Base-by-base conservation (phyloP, 2,888 invertebrate genomes). In the Clusia tigrina region DNA sequence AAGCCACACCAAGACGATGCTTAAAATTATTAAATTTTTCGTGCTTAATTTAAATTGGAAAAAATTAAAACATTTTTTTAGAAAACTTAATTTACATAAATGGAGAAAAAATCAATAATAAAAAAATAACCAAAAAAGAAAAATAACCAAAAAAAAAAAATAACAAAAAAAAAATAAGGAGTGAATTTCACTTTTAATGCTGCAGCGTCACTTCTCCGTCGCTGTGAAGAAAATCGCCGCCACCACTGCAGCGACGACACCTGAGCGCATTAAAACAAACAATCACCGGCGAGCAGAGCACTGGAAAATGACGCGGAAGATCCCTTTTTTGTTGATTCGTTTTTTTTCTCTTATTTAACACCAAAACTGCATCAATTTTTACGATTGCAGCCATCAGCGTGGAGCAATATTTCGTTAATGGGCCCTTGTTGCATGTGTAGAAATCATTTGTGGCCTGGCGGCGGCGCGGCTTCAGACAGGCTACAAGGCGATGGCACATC, bases 1-100 rank as follows among this genome's bases (percentile, higher is more conserved):
- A n/a, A n/a, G n/a, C n/a, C n/a, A n/a, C n/a, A n/a, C n/a, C n/a
- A n/a, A n/a, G n/a, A n/a, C n/a, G n/a, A n/a, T n/a, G n/a, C n/a
- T n/a, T n/a, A n/a, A n/a, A 54, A 54, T 54, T 24, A 25, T 54
- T 37, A 18, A 54, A 37, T 54, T 37, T 32, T 52, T 52, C 2
- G 10, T 52, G 10, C 22, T 3, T 54, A 26, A 23, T 24, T 54
- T 26, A 6, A 54, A 26, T 54, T 26, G 9, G 15, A 12, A 53
- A 9, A 53, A 53, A 5, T 9, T 9, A 24, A 54, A 12, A 25
- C 25, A 32, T 26, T n/a, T n/a, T n/a, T n/a, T 26, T 23, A 20
- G 32, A 54, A 54, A 54, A 26, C 20, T 17, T 2, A 32, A 54
- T 32, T 32, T 54, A 32, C 54, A 26, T 18, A 25, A 54, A 1